These are phyloP conservation scores for Noctua pronuba DNA, from an alignment of 2,888 invertebrate species.

Conservation along the genomic window DNA sequence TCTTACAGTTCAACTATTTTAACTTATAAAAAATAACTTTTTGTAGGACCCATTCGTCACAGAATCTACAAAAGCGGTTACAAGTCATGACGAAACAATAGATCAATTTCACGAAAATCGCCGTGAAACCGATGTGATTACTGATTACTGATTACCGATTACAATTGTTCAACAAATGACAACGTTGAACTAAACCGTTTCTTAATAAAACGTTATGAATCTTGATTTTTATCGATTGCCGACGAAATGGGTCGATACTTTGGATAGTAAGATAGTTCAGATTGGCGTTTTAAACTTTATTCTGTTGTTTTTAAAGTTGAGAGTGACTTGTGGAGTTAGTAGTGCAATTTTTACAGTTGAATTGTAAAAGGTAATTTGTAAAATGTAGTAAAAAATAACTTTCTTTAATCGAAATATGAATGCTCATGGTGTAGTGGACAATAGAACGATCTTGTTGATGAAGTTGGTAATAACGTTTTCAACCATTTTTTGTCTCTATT, in stretches of 20 bases:
- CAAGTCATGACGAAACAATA: constrained; percentile 75
- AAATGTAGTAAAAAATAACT: constrained; percentile 51
- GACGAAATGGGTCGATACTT: constrained; percentile 57
- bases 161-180: constrained; percentile 80
- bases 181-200: constrained; percentile 80
- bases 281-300: constrained; percentile 25
- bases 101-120: constrained; percentile 80
- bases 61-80: constrained; percentile 27
- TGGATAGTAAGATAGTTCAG: background rate
- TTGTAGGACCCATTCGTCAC: constrained; percentile 60
- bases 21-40: constrained; percentile 6
- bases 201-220: constrained; percentile 73
- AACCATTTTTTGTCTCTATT: background rate
- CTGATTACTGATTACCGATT: constrained; percentile 80
- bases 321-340: background rate
- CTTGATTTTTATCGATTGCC: constrained; percentile 75
- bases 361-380: constrained; percentile 53
- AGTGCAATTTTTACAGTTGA: constrained; percentile 54
- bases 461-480: background rate
- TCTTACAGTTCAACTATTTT: constrained; percentile 12
- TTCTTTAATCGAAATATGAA: constrained; percentile 51
- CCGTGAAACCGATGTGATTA: constrained; percentile 82
- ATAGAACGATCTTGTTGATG: background rate
- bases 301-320: accelerated
- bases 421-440: constrained; percentile 17